Conservation (phyloP, 2,888 invertebrate genomes). For the Drosophila setosimentum region DNA sequence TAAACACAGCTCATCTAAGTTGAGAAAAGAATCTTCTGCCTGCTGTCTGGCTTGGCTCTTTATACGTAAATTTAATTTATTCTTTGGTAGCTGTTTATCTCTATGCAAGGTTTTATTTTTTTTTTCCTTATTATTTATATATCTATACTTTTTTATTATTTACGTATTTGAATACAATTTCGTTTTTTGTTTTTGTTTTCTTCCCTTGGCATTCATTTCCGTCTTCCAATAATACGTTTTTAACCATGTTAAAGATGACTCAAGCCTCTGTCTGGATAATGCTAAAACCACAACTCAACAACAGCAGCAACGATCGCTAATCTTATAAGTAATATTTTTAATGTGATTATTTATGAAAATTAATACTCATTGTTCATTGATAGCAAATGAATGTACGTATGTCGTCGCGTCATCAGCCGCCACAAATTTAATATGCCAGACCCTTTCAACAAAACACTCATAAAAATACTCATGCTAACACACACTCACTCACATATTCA, state of each 20-base stretch:
- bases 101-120: conserved; percentile 63
- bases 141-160: conserved; percentile 46
- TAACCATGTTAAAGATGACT: conserved; percentile 77
- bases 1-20: conserved; percentile 56
- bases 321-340: conserved; percentile 62
- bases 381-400: conserved; percentile 38
- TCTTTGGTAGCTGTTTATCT: conserved; percentile 69
- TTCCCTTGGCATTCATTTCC: conserved; percentile 78
- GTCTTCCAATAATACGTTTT: conserved; percentile 82
- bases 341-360: conserved; percentile 80
- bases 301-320: conserved; percentile 39
- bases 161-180: conserved; percentile 58
- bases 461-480: conserved; percentile 10
- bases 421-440: conserved; percentile 55
- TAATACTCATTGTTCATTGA: conserved; percentile 79
- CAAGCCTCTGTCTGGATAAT: conserved; percentile 75
- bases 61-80: conserved; percentile 73
- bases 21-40: conserved; percentile 38
- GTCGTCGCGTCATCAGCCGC: conserved; percentile 66
- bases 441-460: conserved; percentile 47
- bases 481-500: conserved; percentile 16
- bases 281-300: conserved; percentile 50
- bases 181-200: conserved; percentile 42
- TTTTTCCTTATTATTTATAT: conserved; percentile 8
- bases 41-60: conserved; percentile 6